Conservation (phyloP, 2,797 vertebrate genomes). For the Parauchenoglanis punctatus region DNA sequence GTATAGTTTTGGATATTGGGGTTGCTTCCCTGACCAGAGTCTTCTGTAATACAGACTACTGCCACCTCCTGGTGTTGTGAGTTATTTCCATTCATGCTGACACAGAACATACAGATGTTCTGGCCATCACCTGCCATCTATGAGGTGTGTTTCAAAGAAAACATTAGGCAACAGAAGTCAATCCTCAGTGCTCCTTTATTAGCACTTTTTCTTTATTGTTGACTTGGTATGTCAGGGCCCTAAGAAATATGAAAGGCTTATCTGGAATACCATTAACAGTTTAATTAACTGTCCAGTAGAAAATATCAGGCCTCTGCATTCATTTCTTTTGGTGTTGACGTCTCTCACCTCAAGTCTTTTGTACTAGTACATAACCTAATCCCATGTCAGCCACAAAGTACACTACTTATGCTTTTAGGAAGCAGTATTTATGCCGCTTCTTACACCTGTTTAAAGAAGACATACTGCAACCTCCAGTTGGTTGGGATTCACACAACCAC, state of each 20-base stretch:
- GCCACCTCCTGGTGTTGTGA: constrained; percentile 3
- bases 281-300: constrained; percentile 6
- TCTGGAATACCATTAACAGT: background rate
- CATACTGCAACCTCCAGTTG: background rate
- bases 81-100: background rate
- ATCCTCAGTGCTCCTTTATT: background rate
- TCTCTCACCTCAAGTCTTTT: constrained; percentile 58
- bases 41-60: background rate
- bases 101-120: background rate
- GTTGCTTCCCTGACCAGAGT: no score
- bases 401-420: constrained; percentile 36
- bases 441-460: constrained; percentile 20
- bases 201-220: background rate
- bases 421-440: constrained; percentile 38
- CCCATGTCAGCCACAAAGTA: constrained; percentile 32
- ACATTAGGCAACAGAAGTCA: background rate
- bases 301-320: constrained; percentile 7
- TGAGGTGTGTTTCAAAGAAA: background rate
- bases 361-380: constrained; percentile 53
- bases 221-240: background rate
- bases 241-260: background rate
- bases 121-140: background rate
- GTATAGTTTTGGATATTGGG: background rate
- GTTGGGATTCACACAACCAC: background rate
- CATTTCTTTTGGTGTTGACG: constrained; percentile 33